Percentiles rank a stretch among this genome's conserved stretches.
Conservation (phyloP, 1,140 invertebrate genomes). For the Anagrus nilaparvatae region DNA sequence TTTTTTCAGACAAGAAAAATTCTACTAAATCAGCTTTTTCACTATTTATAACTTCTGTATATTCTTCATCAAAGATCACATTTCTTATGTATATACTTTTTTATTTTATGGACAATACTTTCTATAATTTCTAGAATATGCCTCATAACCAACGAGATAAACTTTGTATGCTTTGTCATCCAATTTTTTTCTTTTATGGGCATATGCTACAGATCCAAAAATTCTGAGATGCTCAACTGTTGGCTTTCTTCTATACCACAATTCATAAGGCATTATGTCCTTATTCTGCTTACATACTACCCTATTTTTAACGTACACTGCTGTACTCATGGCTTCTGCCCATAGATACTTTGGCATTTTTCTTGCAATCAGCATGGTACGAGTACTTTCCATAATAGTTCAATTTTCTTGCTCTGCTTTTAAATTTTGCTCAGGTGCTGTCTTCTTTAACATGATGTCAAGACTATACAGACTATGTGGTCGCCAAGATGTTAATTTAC, state of each 20-base stretch:
- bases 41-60: too few relatives aligned
- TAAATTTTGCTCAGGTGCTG: constrained; percentile 26
- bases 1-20: too few relatives aligned
- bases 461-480: too few relatives aligned
- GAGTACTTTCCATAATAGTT: constrained; percentile 12
- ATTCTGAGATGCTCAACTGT: background rate
- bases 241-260: background rate
- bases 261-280: background rate
- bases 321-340: constrained; percentile 10
- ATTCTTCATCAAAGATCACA: constrained; percentile 25
- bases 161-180: constrained; percentile 15
- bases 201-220: background rate
- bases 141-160: constrained; percentile 21
- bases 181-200: constrained; percentile 10
- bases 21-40: too few relatives aligned
- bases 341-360: constrained; percentile 5
- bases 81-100: constrained; percentile 22
- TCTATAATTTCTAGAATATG: constrained; percentile 21
- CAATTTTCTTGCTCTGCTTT: constrained; percentile 21
- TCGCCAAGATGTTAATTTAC: constrained; percentile 10
- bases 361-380: constrained; percentile 7
- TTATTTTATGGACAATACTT: constrained; percentile 20
- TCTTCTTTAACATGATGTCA: constrained; percentile 15
- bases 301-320: constrained; percentile 3
- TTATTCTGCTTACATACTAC: background rate